Base-by-base conservation (phyloP, 2,113 vertebrate genomes). In the Lates calcarifer region DNA sequence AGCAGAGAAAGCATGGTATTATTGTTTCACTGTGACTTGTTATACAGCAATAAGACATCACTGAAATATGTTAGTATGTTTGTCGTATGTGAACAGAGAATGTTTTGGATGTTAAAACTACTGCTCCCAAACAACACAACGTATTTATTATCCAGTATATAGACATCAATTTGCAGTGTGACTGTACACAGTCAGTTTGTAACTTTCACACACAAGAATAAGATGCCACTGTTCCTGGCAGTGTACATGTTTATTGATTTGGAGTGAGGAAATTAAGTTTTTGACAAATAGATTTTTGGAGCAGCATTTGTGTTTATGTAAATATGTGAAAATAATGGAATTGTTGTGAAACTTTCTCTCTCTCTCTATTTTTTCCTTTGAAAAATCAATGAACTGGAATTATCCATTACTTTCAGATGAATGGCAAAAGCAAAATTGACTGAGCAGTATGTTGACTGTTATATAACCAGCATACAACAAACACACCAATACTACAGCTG, bases 331-430 rank as follows among this genome's bases (percentile, higher is more conserved):
- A 65, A 49, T 20, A 41, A 45, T 57, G 11, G 3, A 39, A 45
- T 35, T 47, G 26, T 39, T 20, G n/a, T 49, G 22, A 51, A 80
- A 81, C 37, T 31, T 57, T 64, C 26, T 3, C 26, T 45, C 10
- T 14, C 24, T 7, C 26, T 22, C 43, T 53, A 12, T 49, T 47
- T 75, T 64, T 63, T 64, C 8, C 74, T 69, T 69, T 64, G 0
- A 37, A 89, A 89, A 86, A 49, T 74, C 87, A 83, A 37, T 72
- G 74, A 88, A 61, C 78, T 85, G 85, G 81, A 90, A 89, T 77
- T 43, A 84, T 83, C 58, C 73, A 81, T 90, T 89, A 77, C 81
- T 87, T 87, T 78, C 83, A 83, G 78, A 35, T 71, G 82, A 78
- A 72, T 76, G 75, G 68, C 61, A 80, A 81, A 88, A 73, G 65